These are phyloP conservation scores for Babylonia areolata DNA, from an alignment of 1,140 invertebrate species.

Conservation along the genomic window DNA sequence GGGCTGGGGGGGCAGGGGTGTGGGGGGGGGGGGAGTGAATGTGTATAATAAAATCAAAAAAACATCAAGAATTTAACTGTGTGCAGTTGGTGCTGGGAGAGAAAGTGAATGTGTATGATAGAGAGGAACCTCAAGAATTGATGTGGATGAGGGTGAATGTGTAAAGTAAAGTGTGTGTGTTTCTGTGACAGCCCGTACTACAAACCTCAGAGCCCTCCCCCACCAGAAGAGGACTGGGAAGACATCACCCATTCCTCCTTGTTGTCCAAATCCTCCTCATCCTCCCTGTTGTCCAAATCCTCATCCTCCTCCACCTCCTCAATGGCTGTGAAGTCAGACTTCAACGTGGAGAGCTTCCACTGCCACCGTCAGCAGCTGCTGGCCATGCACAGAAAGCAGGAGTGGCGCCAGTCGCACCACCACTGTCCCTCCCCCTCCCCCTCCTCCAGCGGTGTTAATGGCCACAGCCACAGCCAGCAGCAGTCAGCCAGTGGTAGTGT, in stretches of 20 bases:
- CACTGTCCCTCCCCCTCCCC: constrained; percentile 45
- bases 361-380: constrained; percentile 74
- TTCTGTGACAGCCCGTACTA: constrained; percentile 70
- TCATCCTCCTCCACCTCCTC: too few species aligned
- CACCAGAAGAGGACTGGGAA: constrained; percentile 37
- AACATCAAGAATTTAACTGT: too few species aligned
- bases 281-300: constrained; percentile 1
- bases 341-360: constrained; percentile 75
- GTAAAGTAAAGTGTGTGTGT: too few species aligned
- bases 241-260: background rate
- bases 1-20: too few species aligned
- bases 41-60: too few species aligned
- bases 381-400: constrained; percentile 75
- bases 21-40: too few species aligned
- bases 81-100: too few species aligned
- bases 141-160: too few species aligned
- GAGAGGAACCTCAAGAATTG: too few species aligned
- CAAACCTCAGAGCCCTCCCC: constrained; percentile 71
- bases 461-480: constrained; percentile 14
- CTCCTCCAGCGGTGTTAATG: too few species aligned
- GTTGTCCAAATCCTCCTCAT: background rate
- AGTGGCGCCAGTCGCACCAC: constrained; percentile 67
- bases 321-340: constrained; percentile 51
- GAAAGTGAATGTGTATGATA: too few species aligned
- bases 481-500: constrained; percentile 28